A percentile compares a stretch with the other conserved stretches of the same genome.
Evolutionary conservation across 2,797 vertebrate genomes (phyloP).

Genomic region (Odontamblyopus lacepedii): DNA sequence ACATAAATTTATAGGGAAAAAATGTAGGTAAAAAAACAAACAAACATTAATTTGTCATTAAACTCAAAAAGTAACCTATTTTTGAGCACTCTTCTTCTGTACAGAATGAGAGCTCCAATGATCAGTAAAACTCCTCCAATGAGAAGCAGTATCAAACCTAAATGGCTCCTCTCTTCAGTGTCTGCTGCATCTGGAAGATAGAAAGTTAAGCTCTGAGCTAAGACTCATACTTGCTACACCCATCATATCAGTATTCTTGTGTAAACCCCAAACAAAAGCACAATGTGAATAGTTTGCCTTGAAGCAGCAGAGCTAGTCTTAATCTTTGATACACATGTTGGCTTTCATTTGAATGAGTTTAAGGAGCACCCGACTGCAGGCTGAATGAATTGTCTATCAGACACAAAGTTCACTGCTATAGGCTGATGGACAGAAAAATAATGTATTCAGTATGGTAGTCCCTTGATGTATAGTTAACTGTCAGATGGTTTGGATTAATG

Average conservation of each 20-base stretch:
- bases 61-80: constrained; percentile 46
- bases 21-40: background rate
- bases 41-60: background rate
- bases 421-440: background rate
- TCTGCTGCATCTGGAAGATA: constrained; percentile 20
- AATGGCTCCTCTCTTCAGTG: background rate
- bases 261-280: constrained; percentile 19
- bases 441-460: background rate
- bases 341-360: constrained; percentile 32
- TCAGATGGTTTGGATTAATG: background rate
- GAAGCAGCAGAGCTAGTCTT: constrained; percentile 22
- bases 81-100: constrained; percentile 41
- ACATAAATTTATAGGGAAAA: constrained; percentile 10
- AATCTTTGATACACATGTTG: constrained; percentile 16
- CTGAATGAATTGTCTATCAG: constrained; percentile 17
- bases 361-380: constrained; percentile 26
- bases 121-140: constrained; percentile 52
- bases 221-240: constrained; percentile 2
- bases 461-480: background rate
- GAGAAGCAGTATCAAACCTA: constrained; percentile 32
- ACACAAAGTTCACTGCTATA: constrained; percentile 8
- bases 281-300: constrained; percentile 23
- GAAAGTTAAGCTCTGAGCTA: constrained; percentile 5
- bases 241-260: constrained; percentile 19
- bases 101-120: constrained; percentile 39